Evolutionary conservation across 2,797 vertebrate species (phyloP), one percentile per base, ranked within the genome.

Genomic region (Hapalemur alaotrensis): DNA sequence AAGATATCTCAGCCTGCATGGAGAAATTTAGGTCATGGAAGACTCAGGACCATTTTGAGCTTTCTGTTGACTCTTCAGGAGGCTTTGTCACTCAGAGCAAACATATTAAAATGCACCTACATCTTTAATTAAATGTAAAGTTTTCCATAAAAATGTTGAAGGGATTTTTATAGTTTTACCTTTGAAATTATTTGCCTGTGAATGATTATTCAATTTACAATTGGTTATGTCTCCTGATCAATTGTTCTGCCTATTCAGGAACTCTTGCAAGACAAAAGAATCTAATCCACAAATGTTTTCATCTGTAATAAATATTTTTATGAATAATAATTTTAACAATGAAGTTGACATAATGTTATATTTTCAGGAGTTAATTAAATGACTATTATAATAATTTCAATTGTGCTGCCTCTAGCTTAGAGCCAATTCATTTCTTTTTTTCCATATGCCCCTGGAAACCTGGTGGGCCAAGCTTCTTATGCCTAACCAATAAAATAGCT

Each of bases 321-420:
- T 72, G 52, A 81, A 85, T 93, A 88, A 84, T 48, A 88, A 46
- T 54, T 93, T 83, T 61, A 85, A 89, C 57, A 88, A 72, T 46
- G 48, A 92, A 83, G 38, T 48, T 92, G 76, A 85, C n/a, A 82
- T 72, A 76, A 67, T 88, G 12, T 80, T 76, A 50, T 30, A 67
- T 86, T 92, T 92, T 23, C 7, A 92, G 46, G 50, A 82, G 46
- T 86, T 82, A 93, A 95, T 95, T 93, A 92, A 95, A 81, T 86
- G 59, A 11, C 80, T 89, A 65, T 78, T 92, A 59, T 59, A 28
- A 59, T 59, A 89, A n/a, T 87, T 96, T 84, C 30, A 54, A n/a
- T 78, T 96, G 87, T 61, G 28, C 6, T 67, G 78, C 80, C 59
- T 70, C 17, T 92, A 91, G 52, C 52, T 87, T 65, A 61, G 32